Conservation (phyloP, 2,113 vertebrate species). For the Dascyllus trimaculatus region DNA sequence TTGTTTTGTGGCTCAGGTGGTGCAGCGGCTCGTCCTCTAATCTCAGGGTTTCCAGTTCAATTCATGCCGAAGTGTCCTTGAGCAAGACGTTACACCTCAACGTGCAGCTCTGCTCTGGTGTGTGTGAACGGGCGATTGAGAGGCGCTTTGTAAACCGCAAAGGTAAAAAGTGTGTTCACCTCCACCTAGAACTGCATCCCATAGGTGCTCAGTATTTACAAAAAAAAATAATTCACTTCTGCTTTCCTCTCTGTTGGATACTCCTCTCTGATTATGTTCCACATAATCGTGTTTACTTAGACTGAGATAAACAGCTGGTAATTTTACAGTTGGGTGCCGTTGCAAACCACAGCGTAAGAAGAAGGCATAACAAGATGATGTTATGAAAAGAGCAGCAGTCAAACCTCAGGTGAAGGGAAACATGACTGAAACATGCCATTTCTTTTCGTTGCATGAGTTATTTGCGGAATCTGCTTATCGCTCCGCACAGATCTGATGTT, state of each 20-base stretch:
- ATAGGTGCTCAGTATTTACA: not conserved
- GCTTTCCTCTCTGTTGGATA: not conserved
- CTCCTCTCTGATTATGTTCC: no score
- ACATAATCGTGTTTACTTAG: not conserved
- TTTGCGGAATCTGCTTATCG: not conserved
- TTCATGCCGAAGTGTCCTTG: no score
- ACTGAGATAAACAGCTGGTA: not conserved
- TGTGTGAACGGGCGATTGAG: no score
- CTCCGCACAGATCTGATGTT: not conserved
- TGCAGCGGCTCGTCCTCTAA: no score
- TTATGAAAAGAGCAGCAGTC: not conserved
- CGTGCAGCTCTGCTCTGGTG: no score
- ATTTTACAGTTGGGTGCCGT: conserved; percentile 17
- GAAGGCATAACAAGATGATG: not conserved
- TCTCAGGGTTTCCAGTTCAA: no score
- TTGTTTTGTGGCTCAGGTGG: not conserved
- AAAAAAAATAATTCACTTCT: not conserved
- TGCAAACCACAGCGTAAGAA: not conserved
- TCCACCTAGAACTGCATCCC: not conserved
- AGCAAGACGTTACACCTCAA: no score
- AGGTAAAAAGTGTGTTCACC: no score
- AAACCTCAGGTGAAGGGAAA: not conserved
- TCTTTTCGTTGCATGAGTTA: not conserved
- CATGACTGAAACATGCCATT: not conserved
- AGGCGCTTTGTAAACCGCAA: no score